Evolutionary conservation across 2,113 vertebrate genomes (phyloP).

Genomic region (Oreochromis tanganicae): DNA sequence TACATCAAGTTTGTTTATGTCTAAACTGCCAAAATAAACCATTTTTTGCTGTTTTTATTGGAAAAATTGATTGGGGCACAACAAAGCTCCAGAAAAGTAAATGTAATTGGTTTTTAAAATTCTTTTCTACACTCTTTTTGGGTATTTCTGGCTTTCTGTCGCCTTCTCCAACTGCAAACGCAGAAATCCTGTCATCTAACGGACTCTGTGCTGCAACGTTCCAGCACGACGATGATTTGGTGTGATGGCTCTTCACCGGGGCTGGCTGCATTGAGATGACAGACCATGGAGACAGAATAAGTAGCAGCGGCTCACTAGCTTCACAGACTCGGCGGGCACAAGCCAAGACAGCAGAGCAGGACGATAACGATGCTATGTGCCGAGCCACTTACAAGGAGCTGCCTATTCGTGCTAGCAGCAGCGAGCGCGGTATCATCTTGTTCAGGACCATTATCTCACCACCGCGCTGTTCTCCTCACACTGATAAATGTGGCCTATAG

Average conservation of each 20-base stretch:
- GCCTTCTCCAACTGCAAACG: not conserved
- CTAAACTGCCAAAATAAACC: not conserved
- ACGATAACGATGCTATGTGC: slow-evolving; percentile 22
- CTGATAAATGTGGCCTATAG: slow-evolving; percentile 45
- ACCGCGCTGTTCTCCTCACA: slow-evolving; percentile 3
- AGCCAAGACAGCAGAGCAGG: slow-evolving; percentile 16
- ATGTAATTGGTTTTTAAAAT: not conserved
- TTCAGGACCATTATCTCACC: slow-evolving; percentile 55
- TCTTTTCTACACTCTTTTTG: not conserved
- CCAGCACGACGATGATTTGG: slow-evolving; percentile 41
- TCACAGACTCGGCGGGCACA: slow-evolving; percentile 16
- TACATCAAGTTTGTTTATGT: not conserved
- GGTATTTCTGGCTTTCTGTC: not conserved
- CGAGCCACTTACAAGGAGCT: not conserved
- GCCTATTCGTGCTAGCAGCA: slow-evolving; percentile 7
- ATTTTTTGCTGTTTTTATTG: not conserved
- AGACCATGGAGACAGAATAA: slow-evolving; percentile 47
- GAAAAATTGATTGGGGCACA: not conserved
- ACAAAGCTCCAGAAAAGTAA: not conserved
- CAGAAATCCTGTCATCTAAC: not conserved
- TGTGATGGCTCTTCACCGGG: slow-evolving; percentile 37
- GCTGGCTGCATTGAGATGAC: slow-evolving; percentile 35
- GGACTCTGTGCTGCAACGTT: slow-evolving; percentile 1
- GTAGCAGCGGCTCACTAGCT: slow-evolving; percentile 38
- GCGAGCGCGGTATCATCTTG: slow-evolving; percentile 32